Evolutionary conservation across 2,888 invertebrate species (phyloP).

Genomic region (Pherbina coryleti): DNA sequence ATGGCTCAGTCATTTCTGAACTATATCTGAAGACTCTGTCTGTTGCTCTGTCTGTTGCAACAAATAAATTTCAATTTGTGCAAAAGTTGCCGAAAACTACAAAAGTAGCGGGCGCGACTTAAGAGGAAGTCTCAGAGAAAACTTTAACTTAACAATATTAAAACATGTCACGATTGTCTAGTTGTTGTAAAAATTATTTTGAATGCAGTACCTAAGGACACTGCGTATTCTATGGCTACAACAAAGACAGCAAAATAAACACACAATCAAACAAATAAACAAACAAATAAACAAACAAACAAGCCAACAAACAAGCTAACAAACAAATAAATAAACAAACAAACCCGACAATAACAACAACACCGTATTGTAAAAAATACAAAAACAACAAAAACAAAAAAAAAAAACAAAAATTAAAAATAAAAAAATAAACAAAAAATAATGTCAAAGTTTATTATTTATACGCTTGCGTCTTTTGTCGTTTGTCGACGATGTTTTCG

Average conservation of each 20-base stretch:
- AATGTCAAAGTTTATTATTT: slow-evolving; percentile 20
- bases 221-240: slow-evolving; percentile 2
- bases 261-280: too few species aligned
- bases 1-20: too few species aligned
- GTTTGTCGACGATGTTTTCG: not conserved
- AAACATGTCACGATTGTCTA: slow-evolving; percentile 16
- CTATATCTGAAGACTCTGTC: too few species aligned
- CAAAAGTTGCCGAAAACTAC: not conserved
- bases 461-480: not conserved
- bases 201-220: not conserved
- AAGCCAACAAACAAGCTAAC: not conserved
- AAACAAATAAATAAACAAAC: not conserved
- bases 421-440: slow-evolving; percentile 1
- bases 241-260: not conserved
- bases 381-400: not conserved
- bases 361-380: not conserved
- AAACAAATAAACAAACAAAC: not conserved
- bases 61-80: not conserved
- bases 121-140: not conserved
- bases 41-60: not conserved
- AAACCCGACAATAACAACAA: not conserved
- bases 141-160: not conserved
- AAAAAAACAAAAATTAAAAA: not conserved
- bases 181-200: not conserved
- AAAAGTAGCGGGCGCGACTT: not conserved